Evolutionary conservation across 2,113 vertebrate species (phyloP).

Genomic region (Micronycteris hirsuta): DNA sequence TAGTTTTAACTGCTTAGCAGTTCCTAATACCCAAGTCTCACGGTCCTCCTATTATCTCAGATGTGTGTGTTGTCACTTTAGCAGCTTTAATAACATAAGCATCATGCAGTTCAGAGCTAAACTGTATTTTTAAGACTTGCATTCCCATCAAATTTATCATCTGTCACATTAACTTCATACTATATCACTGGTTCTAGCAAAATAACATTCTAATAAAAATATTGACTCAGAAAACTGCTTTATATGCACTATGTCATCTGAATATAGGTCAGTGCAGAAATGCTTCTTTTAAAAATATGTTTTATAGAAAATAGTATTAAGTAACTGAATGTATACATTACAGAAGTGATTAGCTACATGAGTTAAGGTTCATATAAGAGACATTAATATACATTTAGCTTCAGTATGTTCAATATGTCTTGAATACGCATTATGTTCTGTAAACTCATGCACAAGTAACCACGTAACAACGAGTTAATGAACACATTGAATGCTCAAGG

Average conservation of each 20-base stretch:
- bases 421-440: neutral
- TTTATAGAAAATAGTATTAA: neutral
- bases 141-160: neutral
- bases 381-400: neutral
- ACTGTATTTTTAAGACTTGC: neutral
- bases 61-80: conserved; percentile 9
- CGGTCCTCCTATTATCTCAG: neutral
- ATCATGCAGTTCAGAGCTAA: conserved; percentile 20
- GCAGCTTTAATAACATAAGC: conserved; percentile 45
- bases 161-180: neutral
- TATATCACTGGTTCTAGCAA: neutral
- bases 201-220: neutral
- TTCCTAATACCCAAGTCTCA: neutral
- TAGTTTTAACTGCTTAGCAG: conserved; percentile 59
- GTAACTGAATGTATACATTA: neutral
- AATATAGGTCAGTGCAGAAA: neutral
- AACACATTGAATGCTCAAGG: neutral
- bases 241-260: neutral
- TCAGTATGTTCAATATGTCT: neutral
- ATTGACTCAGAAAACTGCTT: neutral
- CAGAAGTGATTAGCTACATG: neutral
- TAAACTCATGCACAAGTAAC: neutral
- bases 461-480: neutral
- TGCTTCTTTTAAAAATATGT: neutral
- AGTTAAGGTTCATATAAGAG: neutral